Percentiles rank a stretch among this genome's conserved stretches.
These are phyloP conservation scores for Caenorhabditis sinica DNA, from an alignment of 2,888 invertebrate species.

Conservation along the genomic window DNA sequence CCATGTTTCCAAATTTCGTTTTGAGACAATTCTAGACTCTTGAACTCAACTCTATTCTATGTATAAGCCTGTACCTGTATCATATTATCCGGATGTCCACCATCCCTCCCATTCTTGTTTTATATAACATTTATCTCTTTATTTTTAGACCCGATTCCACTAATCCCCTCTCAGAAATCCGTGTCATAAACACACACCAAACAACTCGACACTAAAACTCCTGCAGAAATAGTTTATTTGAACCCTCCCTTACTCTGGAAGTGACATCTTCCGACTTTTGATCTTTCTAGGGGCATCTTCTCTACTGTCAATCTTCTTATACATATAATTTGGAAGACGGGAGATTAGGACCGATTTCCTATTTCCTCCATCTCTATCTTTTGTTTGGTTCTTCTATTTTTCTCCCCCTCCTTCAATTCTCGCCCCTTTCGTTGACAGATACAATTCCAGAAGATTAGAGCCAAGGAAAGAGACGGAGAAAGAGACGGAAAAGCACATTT, in stretches of 20 bases:
- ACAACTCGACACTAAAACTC: background rate
- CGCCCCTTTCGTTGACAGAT: slow-evolving; percentile 31
- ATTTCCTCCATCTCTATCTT: slow-evolving; percentile 35
- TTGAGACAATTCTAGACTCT: too few species aligned
- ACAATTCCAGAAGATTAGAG: slow-evolving; percentile 65
- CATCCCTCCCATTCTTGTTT: too few species aligned
- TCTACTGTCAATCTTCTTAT: slow-evolving; percentile 8
- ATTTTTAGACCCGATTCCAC: slow-evolving; percentile 7
- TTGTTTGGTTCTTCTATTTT: slow-evolving; percentile 52
- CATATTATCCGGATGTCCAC: background rate
- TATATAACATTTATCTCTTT: background rate
- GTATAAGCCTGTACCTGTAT: too few species aligned
- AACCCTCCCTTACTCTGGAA: background rate
- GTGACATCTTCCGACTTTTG: slow-evolving; percentile 14
- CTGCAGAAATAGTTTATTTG: slow-evolving; percentile 5
- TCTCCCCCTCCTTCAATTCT: slow-evolving; percentile 16
- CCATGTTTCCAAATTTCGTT: too few species aligned
- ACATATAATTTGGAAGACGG: slow-evolving; percentile 19
- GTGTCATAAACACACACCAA: slow-evolving; percentile 17
- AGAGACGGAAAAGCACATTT: slow-evolving; percentile 8
- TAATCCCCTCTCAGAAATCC: slow-evolving; percentile 11
- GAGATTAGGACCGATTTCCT: slow-evolving; percentile 49
- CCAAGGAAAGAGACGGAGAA: background rate
- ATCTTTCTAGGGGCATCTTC: background rate
- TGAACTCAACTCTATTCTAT: too few species aligned